These are phyloP conservation scores for Chiridota heheva DNA, from an alignment of 35 echinoderm and acorn worm species.

Conservation along the genomic window DNA sequence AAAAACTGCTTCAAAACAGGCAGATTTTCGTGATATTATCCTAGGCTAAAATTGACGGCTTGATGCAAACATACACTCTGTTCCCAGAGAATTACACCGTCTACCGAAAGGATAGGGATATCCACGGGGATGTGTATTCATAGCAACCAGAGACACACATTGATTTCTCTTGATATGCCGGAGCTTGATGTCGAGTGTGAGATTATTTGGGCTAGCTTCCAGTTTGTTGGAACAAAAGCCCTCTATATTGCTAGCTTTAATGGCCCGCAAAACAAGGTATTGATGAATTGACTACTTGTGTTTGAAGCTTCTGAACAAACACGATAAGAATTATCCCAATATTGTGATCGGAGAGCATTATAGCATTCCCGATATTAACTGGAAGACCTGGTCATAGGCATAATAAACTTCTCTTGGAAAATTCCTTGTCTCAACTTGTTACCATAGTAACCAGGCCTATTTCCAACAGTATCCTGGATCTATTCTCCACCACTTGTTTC, in stretches of 20 bases:
- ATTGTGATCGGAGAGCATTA: conserved; percentile 15
- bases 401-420: background rate
- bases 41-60: background rate
- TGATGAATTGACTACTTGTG: background rate
- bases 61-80: background rate
- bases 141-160: background rate
- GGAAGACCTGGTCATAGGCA: background rate
- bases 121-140: background rate
- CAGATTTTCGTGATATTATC: background rate
- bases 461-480: background rate
- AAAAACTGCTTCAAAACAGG: conserved; percentile 2
- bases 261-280: background rate
- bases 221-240: background rate
- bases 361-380: conserved; percentile 16
- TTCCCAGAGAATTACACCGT: conserved; percentile 18
- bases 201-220: background rate
- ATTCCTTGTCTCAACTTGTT: background rate
- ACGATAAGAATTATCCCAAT: background rate
- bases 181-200: background rate
- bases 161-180: background rate
- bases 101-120: background rate
- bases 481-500: background rate
- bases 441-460: background rate
- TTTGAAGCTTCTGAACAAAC: background rate
- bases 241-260: background rate